A percentile compares a stretch with the other conserved stretches of the same genome.
Evolutionary conservation across 2,797 vertebrate species (phyloP).

Genomic region (Karalla daura): DNA sequence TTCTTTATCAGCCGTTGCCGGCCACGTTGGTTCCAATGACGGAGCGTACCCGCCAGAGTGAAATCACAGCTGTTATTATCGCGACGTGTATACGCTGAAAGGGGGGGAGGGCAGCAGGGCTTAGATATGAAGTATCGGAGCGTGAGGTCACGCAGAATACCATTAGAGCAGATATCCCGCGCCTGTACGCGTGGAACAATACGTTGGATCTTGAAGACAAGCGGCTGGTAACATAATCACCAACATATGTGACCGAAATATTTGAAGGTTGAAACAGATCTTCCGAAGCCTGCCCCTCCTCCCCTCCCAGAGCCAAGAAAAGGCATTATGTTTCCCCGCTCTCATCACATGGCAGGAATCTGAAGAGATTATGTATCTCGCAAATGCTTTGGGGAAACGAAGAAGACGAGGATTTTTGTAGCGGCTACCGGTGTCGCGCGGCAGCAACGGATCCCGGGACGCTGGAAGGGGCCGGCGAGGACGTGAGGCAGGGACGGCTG

Average conservation of each 20-base stretch:
- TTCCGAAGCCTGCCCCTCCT: conserved; percentile 18
- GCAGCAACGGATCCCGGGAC: conserved; percentile 50
- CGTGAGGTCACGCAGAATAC: conserved; percentile 7
- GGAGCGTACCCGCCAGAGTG: conserved; percentile 50
- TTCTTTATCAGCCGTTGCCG: neutral
- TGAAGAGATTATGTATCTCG: conserved; percentile 65
- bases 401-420: conserved; percentile 52
- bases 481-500: conserved; percentile 42
- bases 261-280: conserved; percentile 51
- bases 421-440: conserved; percentile 20
- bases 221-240: conserved; percentile 35
- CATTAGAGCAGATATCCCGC: neutral
- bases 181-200: conserved; percentile 11
- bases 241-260: conserved; percentile 50
- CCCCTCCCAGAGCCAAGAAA: conserved; percentile 29
- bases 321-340: conserved; percentile 49
- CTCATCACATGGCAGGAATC: conserved; percentile 49
- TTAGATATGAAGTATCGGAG: conserved; percentile 3
- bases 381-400: conserved; percentile 68
- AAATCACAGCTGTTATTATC: conserved; percentile 38
- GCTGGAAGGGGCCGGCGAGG: conserved; percentile 63
- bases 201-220: conserved; percentile 16
- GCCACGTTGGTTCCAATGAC: conserved; percentile 27
- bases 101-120: neutral
- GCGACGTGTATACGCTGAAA: conserved; percentile 1